These are phyloP conservation scores for Paracyclopina nana DNA, from an alignment of 1,140 invertebrate genomes.

Conservation along the genomic window DNA sequence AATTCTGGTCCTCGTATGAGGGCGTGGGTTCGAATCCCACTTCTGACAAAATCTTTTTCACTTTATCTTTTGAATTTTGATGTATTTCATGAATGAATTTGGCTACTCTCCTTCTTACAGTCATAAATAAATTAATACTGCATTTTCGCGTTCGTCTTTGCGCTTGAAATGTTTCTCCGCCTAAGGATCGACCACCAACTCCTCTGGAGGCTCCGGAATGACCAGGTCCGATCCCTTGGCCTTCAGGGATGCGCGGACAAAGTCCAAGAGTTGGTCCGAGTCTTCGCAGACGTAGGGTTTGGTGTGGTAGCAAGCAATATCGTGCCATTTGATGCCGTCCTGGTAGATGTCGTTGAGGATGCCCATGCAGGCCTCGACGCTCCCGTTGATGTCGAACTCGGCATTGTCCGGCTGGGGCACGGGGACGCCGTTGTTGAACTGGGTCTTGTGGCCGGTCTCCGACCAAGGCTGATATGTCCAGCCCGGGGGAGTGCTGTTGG, in stretches of 20 bases:
- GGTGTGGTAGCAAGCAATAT: conserved; percentile 76
- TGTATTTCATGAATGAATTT: too few relatives aligned
- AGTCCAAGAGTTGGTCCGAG: conserved; percentile 58
- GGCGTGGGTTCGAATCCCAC: too few relatives aligned
- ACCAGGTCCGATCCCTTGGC: too few relatives aligned
- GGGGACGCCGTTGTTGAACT: conserved; percentile 18
- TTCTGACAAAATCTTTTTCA: too few relatives aligned
- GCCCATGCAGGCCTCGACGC: conserved; percentile 59
- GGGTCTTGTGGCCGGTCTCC: conserved; percentile 66
- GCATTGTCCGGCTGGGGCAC: conserved; percentile 64
- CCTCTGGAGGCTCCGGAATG: neutral
- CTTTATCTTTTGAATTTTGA: too few relatives aligned
- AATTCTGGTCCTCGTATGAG: too few relatives aligned
- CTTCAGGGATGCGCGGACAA: conserved; percentile 54
- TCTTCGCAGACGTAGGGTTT: conserved; percentile 76
- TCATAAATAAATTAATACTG: too few relatives aligned
- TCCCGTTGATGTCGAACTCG: conserved; percentile 73
- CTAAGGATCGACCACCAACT: neutral
- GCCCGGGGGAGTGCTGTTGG: conserved; percentile 36
- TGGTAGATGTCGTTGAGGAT: conserved; percentile 70
- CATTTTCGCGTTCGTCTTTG: too few relatives aligned
- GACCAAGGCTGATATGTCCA: conserved; percentile 59
- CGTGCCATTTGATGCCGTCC: conserved; percentile 75
- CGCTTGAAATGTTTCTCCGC: too few relatives aligned
- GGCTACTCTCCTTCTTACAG: too few relatives aligned